Evolutionary conservation across 2,113 vertebrate species (phyloP).

Genomic region (Mormyrus lacerda): DNA sequence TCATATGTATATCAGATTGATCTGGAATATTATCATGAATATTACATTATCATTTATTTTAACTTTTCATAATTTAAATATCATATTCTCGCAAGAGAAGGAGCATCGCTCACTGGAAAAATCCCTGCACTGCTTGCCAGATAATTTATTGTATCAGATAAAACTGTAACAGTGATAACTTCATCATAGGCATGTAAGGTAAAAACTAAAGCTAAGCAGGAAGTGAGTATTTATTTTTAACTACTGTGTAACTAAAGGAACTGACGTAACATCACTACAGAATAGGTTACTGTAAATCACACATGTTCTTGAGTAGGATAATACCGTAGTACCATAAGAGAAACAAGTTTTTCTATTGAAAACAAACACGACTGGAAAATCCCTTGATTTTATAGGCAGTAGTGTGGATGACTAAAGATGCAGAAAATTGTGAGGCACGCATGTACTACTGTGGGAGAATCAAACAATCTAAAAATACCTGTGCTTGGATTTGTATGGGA

Average conservation of each 20-base stretch:
- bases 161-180: constrained; percentile 6
- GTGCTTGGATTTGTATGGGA: neutral
- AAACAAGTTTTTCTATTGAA: constrained; percentile 24
- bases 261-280: neutral
- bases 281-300: constrained; percentile 24
- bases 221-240: constrained; percentile 10
- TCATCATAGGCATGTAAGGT: neutral
- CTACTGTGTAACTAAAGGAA: neutral
- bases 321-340: neutral
- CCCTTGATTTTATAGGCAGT: constrained; percentile 11
- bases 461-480: neutral
- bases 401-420: neutral
- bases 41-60: neutral
- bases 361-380: constrained; percentile 26
- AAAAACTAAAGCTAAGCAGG: constrained; percentile 3
- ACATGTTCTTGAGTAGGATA: neutral
- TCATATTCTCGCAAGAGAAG: neutral
- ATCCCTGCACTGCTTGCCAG: constrained; percentile 18
- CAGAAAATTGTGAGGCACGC: neutral
- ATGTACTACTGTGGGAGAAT: neutral
- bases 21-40: neutral
- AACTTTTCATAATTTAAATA: neutral
- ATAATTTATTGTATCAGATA: constrained; percentile 11
- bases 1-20: neutral
- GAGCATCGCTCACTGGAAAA: constrained; percentile 12